Conservation (phyloP, 92 coral and sea anemone species). For the Scolanthus callimorphus region DNA sequence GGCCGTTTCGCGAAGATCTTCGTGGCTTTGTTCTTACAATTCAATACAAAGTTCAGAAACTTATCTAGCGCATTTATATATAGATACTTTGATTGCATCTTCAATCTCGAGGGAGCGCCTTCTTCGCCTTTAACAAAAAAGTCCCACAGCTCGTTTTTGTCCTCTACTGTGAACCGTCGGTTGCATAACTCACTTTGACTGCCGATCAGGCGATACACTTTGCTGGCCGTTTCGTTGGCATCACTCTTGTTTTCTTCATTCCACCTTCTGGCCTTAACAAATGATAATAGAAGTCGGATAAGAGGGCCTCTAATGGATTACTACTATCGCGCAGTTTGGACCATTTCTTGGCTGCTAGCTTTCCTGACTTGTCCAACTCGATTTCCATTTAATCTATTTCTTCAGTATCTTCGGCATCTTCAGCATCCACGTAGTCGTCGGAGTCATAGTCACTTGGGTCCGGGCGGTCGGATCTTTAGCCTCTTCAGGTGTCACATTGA, state of each 20-base stretch:
- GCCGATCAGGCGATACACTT: slow-evolving; percentile 3
- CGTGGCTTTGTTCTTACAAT: background rate
- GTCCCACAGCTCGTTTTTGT: slow-evolving; percentile 3
- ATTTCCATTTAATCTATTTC: background rate
- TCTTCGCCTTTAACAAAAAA: background rate
- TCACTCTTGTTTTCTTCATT: slow-evolving; percentile 1
- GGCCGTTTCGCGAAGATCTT: background rate
- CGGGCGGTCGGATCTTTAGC: no score
- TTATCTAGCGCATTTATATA: slow-evolving; percentile 8
- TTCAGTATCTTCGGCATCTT: background rate
- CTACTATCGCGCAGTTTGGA: background rate
- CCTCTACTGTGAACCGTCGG: background rate
- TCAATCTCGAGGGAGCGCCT: slow-evolving; percentile 6
- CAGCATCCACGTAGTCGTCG: no score
- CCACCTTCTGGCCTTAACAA: slow-evolving; percentile 9
- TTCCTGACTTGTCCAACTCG: background rate
- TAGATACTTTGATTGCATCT: slow-evolving; percentile 9
- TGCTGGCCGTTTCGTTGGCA: background rate
- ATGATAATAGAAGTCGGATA: slow-evolving; percentile 1
- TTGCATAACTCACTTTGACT: background rate
- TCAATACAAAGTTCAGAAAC: slow-evolving; percentile 7
- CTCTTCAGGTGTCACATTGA: no score
- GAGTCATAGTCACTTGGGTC: no score
- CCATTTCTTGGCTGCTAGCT: slow-evolving; percentile 1
- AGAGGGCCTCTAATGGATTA: background rate